Conservation (phyloP, 2,113 vertebrate species). For the Nyctereutes procyonoides region DNA sequence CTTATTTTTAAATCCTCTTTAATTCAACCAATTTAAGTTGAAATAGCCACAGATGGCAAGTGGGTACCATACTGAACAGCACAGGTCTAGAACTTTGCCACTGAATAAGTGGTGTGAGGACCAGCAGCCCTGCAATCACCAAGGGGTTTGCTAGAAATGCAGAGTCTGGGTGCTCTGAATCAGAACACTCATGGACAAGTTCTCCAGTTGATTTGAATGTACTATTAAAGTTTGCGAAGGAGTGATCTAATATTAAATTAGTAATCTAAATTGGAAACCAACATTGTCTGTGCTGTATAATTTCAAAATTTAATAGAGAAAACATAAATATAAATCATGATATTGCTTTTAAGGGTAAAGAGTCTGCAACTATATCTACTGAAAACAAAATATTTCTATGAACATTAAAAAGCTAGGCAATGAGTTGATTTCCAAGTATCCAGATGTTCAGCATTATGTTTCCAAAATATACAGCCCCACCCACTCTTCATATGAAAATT, state of each 20-base stretch:
- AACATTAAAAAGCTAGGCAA: background rate
- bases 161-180: background rate
- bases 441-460: conserved; percentile 33
- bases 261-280: background rate
- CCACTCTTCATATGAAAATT: background rate
- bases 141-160: background rate
- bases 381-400: conserved; percentile 3
- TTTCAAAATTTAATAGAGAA: background rate
- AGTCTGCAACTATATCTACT: background rate
- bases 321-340: background rate
- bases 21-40: background rate
- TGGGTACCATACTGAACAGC: background rate
- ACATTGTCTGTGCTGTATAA: background rate
- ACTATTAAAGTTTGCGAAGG: background rate
- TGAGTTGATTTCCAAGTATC: conserved; percentile 42
- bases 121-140: rapidly evolving
- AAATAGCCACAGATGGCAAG: background rate
- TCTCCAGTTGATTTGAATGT: background rate
- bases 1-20: background rate
- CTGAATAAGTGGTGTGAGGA: background rate
- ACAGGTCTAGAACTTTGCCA: rapidly evolving
- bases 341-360: conserved; percentile 11
- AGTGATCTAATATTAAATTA: background rate
- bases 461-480: background rate
- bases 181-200: background rate